Conservation (phyloP, 2,113 vertebrate species). For the Erythrolamprus reginae region DNA sequence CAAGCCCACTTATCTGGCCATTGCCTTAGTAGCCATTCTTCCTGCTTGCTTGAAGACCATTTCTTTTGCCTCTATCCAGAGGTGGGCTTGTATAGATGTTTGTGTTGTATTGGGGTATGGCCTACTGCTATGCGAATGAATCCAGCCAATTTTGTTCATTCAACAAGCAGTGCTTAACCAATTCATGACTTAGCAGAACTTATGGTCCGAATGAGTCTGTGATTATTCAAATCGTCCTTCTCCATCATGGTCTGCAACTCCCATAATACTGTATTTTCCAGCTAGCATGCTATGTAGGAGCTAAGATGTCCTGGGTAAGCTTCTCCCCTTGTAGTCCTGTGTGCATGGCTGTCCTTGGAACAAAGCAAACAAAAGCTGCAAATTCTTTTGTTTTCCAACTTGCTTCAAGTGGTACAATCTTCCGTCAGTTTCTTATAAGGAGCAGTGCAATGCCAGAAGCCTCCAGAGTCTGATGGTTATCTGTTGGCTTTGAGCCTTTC, state of each 20-base stretch:
- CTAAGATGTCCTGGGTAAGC: not conserved
- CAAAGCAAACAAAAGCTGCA: not conserved
- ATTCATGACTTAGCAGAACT: not conserved
- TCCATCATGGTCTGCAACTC: not conserved
- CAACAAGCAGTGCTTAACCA: not conserved
- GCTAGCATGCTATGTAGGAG: not conserved
- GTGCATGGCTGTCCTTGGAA: not conserved
- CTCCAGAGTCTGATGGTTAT: not conserved
- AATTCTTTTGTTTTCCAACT: not conserved
- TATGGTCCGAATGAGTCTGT: not conserved
- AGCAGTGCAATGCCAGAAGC: not conserved
- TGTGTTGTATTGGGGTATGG: not conserved
- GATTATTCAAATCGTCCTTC: not conserved
- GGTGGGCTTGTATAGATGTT: too few relatives aligned
- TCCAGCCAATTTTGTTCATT: not conserved
- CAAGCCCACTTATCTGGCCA: not conserved
- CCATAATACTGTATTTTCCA: not conserved
- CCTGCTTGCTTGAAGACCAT: not conserved
- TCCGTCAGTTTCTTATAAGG: not conserved
- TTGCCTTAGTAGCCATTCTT: not conserved
- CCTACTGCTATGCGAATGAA: not conserved
- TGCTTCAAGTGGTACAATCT: not conserved
- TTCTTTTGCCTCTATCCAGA: not conserved
- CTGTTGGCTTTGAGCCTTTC: not conserved
- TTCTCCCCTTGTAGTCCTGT: not conserved